phyloP scores from a whole-genome alignment of 2,888 invertebrate genomes.

The Dryococelus australis region DNA sequence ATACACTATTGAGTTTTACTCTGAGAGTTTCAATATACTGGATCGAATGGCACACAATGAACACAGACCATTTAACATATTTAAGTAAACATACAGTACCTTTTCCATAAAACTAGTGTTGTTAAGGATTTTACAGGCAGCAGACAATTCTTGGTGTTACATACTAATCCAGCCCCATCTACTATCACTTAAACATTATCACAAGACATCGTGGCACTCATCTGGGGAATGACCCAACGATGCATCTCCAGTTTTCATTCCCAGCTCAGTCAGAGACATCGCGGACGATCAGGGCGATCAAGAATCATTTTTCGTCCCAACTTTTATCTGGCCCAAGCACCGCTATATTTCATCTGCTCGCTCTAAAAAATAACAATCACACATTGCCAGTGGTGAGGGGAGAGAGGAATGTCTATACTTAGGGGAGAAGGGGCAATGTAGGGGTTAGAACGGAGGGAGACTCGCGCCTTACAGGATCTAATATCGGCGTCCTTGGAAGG shows the following conservation, averaged over 20 bases:
- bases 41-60: too few relatives aligned
- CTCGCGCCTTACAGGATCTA: conserved; percentile 27
- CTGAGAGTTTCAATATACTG: too few relatives aligned
- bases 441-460: neutral
- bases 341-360: neutral
- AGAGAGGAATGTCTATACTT: neutral
- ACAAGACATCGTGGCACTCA: too few relatives aligned
- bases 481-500: conserved; percentile 26
- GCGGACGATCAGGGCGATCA: neutral
- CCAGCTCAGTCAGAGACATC: neutral
- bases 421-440: neutral
- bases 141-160: too few relatives aligned
- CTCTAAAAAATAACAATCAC: conserved; percentile 25
- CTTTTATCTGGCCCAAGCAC: conserved; percentile 21
- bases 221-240: neutral
- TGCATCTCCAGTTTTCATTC: neutral
- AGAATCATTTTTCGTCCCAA: conserved; percentile 4
- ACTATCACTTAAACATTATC: too few relatives aligned
- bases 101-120: too few relatives aligned
- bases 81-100: too few relatives aligned
- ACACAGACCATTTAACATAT: too few relatives aligned
- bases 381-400: conserved; percentile 10
- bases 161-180: too few relatives aligned
- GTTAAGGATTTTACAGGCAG: too few relatives aligned
- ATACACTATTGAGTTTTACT: too few relatives aligned